Evolutionary conservation across 1,140 invertebrate species (phyloP), one percentile per base, ranked within the genome.

Genomic region (Branchinecta lynchi): DNA sequence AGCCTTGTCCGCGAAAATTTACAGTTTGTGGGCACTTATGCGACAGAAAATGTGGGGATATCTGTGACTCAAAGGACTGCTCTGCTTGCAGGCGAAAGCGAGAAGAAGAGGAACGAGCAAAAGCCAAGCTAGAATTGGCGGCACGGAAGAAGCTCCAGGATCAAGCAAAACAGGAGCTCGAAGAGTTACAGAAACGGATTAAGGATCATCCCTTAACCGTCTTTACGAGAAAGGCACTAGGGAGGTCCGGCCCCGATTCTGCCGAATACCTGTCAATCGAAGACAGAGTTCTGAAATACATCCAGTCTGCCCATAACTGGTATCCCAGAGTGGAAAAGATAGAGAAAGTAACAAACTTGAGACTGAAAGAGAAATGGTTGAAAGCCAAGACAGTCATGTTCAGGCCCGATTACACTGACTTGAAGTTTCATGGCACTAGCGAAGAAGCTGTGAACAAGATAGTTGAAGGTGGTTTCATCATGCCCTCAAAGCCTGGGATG

Each of bases 221-320:
- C 15, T 17, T 46, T 32, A 8, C 15, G 7, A 20, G 32, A 43
- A 66, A 5, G 15, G 65, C 9, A 44, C 69, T 70, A 3, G 43
- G 66, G 15, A 8, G 9, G 60, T 17, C 10, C 5, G 66, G 20
- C 10, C 21, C 15, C 10, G 66, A 68, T 20, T 46, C 69, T 5
- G 69, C 69, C 2, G 69, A 70, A 43, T 70, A 70, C 44, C 32
- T 67, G 69, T 70, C 69, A 3, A 44, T 70, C 66, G 20, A 67
- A 45, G 70, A 70, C 43, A 51, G 66, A 0, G 66, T 70, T 6
- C 21, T 70, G 7, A 70, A 70, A 45, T 70, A 70, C 70, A 70
- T 70, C 70, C 70, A 70, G 32, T 43, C 70, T 17, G 66, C 9
- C 20, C 70, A 70, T 12, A 70, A 44, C 60, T 70, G 70, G 70